Base-by-base conservation (phyloP, 2,113 vertebrate species). In the Nibea coibor region DNA sequence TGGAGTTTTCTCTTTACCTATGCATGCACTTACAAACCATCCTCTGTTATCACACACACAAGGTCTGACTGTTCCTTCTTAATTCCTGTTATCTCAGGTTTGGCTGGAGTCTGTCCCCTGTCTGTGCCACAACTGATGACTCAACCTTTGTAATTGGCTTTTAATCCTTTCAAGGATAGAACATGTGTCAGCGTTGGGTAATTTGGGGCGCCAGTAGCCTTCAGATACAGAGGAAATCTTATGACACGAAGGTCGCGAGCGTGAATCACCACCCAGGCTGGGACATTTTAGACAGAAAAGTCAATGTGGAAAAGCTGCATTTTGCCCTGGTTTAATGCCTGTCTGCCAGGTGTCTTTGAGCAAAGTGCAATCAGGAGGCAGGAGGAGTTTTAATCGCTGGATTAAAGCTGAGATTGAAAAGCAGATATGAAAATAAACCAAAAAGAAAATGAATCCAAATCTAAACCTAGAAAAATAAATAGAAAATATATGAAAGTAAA, bases 101-200 rank as follows among this genome's bases (percentile, higher is more conserved):
- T 10, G 35, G 64, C 83, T 22, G 75, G 61, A 39, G 62, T 16
- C 72, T 64, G 53, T 72, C 72, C 67, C 62, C 51, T 45, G 47
- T 64, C 74, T 72, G 66, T 80, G 86, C 70, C 85, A 82, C 81
- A 61, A 69, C 65, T 64, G 75, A 85, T 85, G 84, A 86, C 82
- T 91, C 82, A 89, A 75, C 81, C 68, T 77, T 75, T 77, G 71
- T 84, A 87, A 87, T 88, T 83, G 82, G 65, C 81, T 87, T 81
- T 83, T 88, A 85, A 90, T 88, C 85, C 83, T 82, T 73, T 35
- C 1, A 10, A 78, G 85, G 84, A 76, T 14, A 19, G 83, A 73
- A 78, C 72, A 66, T 56, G 84, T 74, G 80, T 89, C 88, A 59
- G 62, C 56, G 26, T 15, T 31, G 15, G 84, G 69, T 85, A 72